phyloP scores from a whole-genome alignment of 2,113 vertebrate genomes.

The Seriola dumerili region DNA sequence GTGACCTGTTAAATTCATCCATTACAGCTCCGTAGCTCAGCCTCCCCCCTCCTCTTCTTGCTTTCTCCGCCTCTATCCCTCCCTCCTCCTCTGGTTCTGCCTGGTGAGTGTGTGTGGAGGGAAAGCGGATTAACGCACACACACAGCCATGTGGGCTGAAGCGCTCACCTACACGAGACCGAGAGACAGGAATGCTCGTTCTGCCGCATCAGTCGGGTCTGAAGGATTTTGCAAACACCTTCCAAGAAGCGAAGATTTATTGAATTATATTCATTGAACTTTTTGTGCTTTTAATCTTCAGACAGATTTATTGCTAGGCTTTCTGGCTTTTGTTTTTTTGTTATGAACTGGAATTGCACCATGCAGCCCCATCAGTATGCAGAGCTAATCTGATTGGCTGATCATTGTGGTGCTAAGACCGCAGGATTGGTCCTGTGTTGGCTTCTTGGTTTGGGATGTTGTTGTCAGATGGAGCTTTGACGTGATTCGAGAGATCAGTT shows the following conservation, averaged over 20 bases:
- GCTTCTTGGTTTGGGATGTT: conserved; percentile 47
- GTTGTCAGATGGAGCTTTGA: conserved; percentile 45
- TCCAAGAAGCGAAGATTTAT: conserved; percentile 1
- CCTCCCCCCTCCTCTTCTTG: conserved; percentile 15
- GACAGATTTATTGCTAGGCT: conserved; percentile 14
- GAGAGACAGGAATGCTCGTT: conserved; percentile 24
- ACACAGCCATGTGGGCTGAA: conserved; percentile 66
- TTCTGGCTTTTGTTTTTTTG: conserved; percentile 44
- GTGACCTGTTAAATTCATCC: conserved; percentile 76
- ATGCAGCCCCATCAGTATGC: conserved; percentile 31
- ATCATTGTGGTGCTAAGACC: conserved; percentile 44
- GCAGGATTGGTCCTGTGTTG: conserved; percentile 45
- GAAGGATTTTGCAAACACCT: conserved; percentile 36
- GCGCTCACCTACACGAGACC: conserved; percentile 53
- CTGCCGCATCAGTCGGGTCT: conserved; percentile 31
- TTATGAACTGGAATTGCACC: conserved; percentile 57
- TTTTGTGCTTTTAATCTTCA: not conserved
- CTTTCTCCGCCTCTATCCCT: conserved; percentile 32
- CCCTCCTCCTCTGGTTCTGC: conserved; percentile 43
- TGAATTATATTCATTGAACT: conserved; percentile 22
- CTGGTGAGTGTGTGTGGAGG: conserved; percentile 51
- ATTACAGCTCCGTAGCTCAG: conserved; percentile 35
- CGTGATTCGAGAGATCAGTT: conserved; percentile 1
- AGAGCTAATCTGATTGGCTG: conserved; percentile 62
- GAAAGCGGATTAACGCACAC: conserved; percentile 67